phyloP scores from a whole-genome alignment of 2,888 invertebrate species.

The Drosophila rubida region DNA sequence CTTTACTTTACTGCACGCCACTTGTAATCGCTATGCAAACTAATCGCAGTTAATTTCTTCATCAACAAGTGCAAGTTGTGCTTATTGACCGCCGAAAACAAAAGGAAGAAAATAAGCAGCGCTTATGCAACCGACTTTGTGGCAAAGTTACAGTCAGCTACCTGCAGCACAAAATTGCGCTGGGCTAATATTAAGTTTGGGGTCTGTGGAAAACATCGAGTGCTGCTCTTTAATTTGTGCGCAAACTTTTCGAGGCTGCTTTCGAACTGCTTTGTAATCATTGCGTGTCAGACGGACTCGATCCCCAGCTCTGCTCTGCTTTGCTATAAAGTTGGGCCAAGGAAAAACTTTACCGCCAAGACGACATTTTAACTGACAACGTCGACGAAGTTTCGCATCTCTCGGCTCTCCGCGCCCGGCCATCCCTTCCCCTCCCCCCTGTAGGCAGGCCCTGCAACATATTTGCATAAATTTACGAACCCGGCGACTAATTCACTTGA shows the following conservation, averaged over 20 bases:
- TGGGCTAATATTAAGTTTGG: constrained; percentile 11
- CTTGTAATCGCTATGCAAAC: too few species aligned
- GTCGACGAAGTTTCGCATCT: constrained; percentile 45
- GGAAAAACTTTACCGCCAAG: constrained; percentile 64
- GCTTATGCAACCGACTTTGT: constrained; percentile 8
- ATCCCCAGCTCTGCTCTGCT: constrained; percentile 2
- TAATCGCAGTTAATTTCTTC: too few species aligned
- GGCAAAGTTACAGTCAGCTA: background rate
- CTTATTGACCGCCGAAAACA: constrained; percentile 1
- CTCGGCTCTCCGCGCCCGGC: background rate
- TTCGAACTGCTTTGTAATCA: constrained; percentile 70
- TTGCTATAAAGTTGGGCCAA: constrained; percentile 17
- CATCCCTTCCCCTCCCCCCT: too few species aligned
- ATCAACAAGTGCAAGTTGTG: constrained; percentile 11
- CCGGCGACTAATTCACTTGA: constrained; percentile 27
- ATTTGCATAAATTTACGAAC: constrained; percentile 68
- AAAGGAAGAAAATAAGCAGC: background rate
- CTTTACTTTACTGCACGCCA: too few species aligned
- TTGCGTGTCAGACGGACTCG: constrained; percentile 45
- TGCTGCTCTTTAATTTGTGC: constrained; percentile 66
- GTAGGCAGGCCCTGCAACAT: constrained; percentile 50
- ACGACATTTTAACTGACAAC: constrained; percentile 61
- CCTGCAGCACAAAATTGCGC: constrained; percentile 30
- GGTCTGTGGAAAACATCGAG: constrained; percentile 8
- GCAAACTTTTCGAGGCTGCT: constrained; percentile 2